Percentiles rank a stretch among this genome's conserved stretches.
Conservation (phyloP, 2,797 vertebrate genomes). For the Gephyroberyx darwinii region DNA sequence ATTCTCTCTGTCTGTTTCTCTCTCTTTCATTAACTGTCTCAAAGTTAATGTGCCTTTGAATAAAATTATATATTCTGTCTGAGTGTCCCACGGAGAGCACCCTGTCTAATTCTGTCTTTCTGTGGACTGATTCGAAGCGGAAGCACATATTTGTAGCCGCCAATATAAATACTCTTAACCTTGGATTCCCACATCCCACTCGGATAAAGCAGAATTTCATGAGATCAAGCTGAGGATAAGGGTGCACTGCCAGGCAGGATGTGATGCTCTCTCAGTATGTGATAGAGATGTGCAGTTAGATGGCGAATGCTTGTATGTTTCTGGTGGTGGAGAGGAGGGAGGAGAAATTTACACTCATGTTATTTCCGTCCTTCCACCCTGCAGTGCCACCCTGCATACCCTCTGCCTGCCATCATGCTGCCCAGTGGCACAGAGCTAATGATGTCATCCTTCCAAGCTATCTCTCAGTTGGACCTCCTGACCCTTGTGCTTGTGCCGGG, state of each 20-base stretch:
- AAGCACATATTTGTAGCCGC: conserved; percentile 35
- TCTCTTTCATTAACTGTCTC: conserved; percentile 60
- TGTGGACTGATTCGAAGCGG: neutral
- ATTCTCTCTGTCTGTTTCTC: conserved; percentile 28
- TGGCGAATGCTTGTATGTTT: conserved; percentile 9
- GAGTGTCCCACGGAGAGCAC: conserved; percentile 3
- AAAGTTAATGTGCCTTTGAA: conserved; percentile 74
- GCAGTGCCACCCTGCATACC: conserved; percentile 50
- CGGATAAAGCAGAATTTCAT: conserved; percentile 22
- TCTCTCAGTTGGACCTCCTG: conserved; percentile 58
- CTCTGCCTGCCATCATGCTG: conserved; percentile 58
- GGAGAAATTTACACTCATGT: conserved; percentile 57
- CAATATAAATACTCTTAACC: conserved; percentile 58
- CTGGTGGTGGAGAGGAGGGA: conserved; percentile 11
- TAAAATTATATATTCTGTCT: conserved; percentile 56
- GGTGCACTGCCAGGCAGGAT: conserved; percentile 24
- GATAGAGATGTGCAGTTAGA: conserved; percentile 6
- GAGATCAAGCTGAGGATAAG: conserved; percentile 20
- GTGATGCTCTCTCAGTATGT: neutral
- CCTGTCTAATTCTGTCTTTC: conserved; percentile 19
- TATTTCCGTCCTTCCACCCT: conserved; percentile 66
- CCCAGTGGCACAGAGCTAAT: conserved; percentile 62
- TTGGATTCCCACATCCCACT: conserved; percentile 45
- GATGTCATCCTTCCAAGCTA: conserved; percentile 68
- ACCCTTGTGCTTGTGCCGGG: conserved; percentile 50